Percentiles rank a stretch among this genome's conserved stretches.
Evolutionary conservation across 1,140 invertebrate genomes (phyloP).

Genomic region (Hylyphantes graminicola): DNA sequence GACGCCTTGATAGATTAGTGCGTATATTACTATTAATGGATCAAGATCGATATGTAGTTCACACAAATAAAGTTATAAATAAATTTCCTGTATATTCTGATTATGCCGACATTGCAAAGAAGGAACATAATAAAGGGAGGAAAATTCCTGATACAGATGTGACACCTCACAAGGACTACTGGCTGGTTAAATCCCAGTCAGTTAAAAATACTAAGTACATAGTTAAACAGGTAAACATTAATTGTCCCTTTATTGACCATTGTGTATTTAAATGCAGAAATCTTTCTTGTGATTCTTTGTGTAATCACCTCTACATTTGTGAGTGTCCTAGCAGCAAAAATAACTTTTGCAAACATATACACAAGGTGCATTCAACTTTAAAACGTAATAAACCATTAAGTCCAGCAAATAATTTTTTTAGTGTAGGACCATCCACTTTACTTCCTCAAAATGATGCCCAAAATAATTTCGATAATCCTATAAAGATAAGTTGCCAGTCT

Average conservation of each 20-base stretch:
- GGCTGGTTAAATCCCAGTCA: not conserved
- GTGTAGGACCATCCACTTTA: not conserved
- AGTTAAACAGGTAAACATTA: not conserved
- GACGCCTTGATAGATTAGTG: not conserved
- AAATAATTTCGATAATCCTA: not conserved
- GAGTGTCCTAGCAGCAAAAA: not conserved
- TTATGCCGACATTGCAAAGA: not conserved
- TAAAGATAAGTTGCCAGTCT: not conserved
- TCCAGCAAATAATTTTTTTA: not conserved
- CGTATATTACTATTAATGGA: not conserved
- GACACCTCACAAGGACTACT: not conserved
- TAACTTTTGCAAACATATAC: conserved; percentile 1
- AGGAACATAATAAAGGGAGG: not conserved
- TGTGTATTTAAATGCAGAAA: not conserved
- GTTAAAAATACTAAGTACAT: not conserved
- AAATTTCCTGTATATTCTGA: not conserved
- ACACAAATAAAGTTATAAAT: not conserved
- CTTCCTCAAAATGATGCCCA: not conserved
- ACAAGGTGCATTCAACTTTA: not conserved
- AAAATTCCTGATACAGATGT: not conserved
- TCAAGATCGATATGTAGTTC: not conserved
- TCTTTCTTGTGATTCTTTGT: not conserved
- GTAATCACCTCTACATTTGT: not conserved
- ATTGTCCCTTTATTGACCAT: not conserved
- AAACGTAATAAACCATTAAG: too few relatives aligned